Evolutionary conservation across 2,888 invertebrate species (phyloP).

Genomic region (Drosophila anceps): DNA sequence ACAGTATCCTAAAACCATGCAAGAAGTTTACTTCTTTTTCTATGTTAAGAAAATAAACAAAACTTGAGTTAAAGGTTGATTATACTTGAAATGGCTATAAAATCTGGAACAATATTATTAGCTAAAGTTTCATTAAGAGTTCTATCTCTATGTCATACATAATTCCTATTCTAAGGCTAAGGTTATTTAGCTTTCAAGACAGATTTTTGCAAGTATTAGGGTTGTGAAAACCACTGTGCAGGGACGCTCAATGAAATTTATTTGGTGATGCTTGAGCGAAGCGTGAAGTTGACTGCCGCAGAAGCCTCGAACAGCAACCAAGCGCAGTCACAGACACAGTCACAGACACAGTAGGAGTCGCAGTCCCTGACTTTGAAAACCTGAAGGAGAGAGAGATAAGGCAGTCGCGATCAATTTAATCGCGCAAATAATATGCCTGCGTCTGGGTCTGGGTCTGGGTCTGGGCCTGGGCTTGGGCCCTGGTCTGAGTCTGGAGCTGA

Average conservation of each 20-base stretch:
- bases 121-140: background rate
- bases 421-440: slow-evolving; percentile 83
- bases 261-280: slow-evolving; percentile 84
- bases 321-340: slow-evolving; percentile 27
- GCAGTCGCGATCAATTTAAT: slow-evolving; percentile 83
- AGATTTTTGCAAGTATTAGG: background rate
- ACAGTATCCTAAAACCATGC: slow-evolving; percentile 25
- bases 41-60: too few relatives aligned
- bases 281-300: slow-evolving; percentile 83
- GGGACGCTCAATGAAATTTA: slow-evolving; percentile 83
- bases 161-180: background rate
- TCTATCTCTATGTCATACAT: background rate
- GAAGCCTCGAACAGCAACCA: slow-evolving; percentile 60
- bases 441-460: slow-evolving; percentile 16
- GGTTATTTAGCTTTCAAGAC: background rate
- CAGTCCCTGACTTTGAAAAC: slow-evolving; percentile 36
- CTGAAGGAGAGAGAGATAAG: slow-evolving; percentile 34
- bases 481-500: slow-evolving; percentile 23
- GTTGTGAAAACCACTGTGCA: slow-evolving; percentile 55
- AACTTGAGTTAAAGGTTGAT: too few relatives aligned
- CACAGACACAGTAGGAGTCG: slow-evolving; percentile 55
- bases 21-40: background rate
- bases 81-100: too few relatives aligned
- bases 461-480: background rate
- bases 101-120: background rate